A percentile compares a stretch with the other conserved stretches of the same genome.
Evolutionary conservation across 1,140 invertebrate genomes (phyloP).

Genomic region (Gonioctena quinquepunctata): DNA sequence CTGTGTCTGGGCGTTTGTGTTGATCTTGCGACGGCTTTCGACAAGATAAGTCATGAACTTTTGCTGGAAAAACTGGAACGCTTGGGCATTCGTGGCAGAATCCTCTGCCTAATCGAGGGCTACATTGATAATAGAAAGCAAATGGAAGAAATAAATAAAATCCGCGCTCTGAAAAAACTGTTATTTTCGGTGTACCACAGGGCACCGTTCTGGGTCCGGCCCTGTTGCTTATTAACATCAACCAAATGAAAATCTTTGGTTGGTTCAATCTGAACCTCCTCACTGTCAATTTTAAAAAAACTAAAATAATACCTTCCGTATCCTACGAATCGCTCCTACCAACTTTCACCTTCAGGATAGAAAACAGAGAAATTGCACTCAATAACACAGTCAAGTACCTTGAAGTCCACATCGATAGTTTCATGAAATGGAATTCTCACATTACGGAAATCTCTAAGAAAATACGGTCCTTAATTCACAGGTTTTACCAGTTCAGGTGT

Average conservation of each 20-base stretch:
- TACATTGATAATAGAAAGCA: constrained; percentile 7
- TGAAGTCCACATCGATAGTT: too few relatives aligned
- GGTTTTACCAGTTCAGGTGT: not conserved
- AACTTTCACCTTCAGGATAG: too few relatives aligned
- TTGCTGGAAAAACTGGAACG: not conserved
- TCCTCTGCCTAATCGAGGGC: not conserved
- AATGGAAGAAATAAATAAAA: not conserved
- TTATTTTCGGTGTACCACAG: constrained; percentile 6
- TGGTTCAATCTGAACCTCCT: not conserved
- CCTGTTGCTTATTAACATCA: constrained; percentile 2
- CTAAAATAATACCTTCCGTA: not conserved
- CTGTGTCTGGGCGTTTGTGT: not conserved
- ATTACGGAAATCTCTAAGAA: too few relatives aligned
- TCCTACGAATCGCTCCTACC: too few relatives aligned
- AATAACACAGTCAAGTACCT: too few relatives aligned
- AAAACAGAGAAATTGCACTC: too few relatives aligned
- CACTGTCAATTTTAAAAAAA: not conserved
- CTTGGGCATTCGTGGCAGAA: not conserved
- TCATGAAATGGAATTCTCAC: too few relatives aligned
- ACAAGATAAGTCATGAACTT: not conserved
- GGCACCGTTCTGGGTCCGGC: constrained; percentile 6
- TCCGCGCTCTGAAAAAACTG: not conserved
- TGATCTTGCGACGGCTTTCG: not conserved
- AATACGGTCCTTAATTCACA: too few relatives aligned
- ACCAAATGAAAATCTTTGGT: not conserved